phyloP scores from a whole-genome alignment of 2,113 vertebrate species.

The Rhinichthys klamathensis region DNA sequence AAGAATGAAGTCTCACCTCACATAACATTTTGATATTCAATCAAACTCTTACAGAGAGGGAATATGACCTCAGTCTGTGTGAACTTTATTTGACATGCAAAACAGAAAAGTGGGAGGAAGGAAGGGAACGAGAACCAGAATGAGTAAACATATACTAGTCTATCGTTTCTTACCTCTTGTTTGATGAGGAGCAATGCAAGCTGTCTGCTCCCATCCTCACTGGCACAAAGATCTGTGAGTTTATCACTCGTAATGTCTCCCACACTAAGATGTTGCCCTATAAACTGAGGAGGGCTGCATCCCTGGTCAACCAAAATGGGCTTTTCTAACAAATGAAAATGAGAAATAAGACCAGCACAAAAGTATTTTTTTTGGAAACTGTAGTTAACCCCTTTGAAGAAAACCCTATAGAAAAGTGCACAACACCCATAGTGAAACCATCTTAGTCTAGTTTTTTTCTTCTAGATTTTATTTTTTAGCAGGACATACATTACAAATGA shows the following conservation, averaged over 20 bases:
- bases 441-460: no score
- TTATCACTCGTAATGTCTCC: constrained; percentile 34
- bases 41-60: neutral
- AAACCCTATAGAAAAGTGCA: neutral
- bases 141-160: neutral
- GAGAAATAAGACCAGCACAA: neutral
- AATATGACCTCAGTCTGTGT: neutral
- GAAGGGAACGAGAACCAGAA: neutral
- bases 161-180: constrained; percentile 62
- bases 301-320: constrained; percentile 51
- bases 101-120: neutral
- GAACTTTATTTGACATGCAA: neutral
- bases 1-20: neutral
- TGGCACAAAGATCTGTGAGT: constrained; percentile 58
- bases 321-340: constrained; percentile 34
- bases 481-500: neutral
- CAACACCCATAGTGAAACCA: no score
- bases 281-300: constrained; percentile 36
- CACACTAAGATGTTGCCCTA: neutral
- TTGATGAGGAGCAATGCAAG: constrained; percentile 57
- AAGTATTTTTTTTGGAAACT: neutral
- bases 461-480: neutral
- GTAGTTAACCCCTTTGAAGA: neutral
- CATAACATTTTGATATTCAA: neutral
- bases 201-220: constrained; percentile 48